Conservation (phyloP, 2,797 vertebrate species). For the Cuculus canorus region DNA sequence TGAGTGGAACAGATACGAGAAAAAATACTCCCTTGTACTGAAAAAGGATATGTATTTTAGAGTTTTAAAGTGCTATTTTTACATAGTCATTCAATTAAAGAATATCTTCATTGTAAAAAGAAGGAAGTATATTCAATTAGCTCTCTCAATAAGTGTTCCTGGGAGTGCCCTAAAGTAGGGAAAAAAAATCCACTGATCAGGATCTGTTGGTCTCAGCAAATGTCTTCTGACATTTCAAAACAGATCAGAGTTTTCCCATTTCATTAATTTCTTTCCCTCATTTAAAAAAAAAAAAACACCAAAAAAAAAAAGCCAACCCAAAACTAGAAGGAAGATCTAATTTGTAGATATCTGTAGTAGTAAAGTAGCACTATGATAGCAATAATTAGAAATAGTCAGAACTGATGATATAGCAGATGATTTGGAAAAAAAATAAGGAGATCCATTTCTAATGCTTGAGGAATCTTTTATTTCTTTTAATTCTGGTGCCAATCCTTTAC, state of each 20-base stretch:
- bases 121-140: neutral
- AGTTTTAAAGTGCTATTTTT: constrained; percentile 32
- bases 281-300: neutral
- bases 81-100: constrained; percentile 18
- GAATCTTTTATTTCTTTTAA: neutral
- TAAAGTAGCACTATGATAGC: neutral
- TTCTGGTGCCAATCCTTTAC: neutral
- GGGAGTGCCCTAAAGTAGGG: neutral
- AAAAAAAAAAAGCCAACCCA: neutral
- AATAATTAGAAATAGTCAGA: neutral
- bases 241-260: neutral
- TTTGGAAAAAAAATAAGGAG: neutral
- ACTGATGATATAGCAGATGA: neutral
- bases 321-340: neutral
- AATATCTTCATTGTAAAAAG: neutral
- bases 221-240: neutral
- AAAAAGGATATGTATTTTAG: neutral
- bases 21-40: neutral
- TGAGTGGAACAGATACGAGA: neutral
- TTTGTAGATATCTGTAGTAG: neutral
- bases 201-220: neutral
- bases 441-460: neutral
- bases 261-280: fast-evolving
- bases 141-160: neutral
- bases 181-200: neutral